phyloP scores from a whole-genome alignment of 2,888 invertebrate species.

The Drosophila tanythrix region DNA sequence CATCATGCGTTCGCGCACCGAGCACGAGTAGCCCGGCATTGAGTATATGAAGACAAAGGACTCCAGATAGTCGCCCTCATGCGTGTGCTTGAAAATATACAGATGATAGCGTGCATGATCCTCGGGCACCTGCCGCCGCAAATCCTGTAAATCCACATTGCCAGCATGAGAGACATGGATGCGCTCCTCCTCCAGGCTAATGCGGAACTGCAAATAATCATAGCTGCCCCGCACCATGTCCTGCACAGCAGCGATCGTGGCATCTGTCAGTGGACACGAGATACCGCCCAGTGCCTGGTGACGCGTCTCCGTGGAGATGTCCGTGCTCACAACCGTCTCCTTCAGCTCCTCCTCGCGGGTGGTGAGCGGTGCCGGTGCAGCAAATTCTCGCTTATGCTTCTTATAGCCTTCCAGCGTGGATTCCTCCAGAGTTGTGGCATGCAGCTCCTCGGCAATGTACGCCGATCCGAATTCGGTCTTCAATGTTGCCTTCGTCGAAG shows the following conservation, averaged over 20 bases:
- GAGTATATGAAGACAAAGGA: slow-evolving; percentile 98
- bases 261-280: slow-evolving; percentile 93
- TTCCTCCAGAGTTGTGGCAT: slow-evolving; percentile 94
- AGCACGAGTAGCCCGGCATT: slow-evolving; percentile 98
- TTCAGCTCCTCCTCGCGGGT: slow-evolving; percentile 93
- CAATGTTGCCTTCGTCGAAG: slow-evolving; percentile 98
- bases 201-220: slow-evolving; percentile 92
- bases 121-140: slow-evolving; percentile 92
- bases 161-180: slow-evolving; percentile 92
- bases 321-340: slow-evolving; percentile 90
- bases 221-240: slow-evolving; percentile 90
- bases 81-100: slow-evolving; percentile 93
- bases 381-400: slow-evolving; percentile 90
- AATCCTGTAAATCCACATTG: slow-evolving; percentile 87
- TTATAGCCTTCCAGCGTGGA: slow-evolving; percentile 92
- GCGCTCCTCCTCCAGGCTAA: slow-evolving; percentile 88
- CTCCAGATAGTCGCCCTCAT: slow-evolving; percentile 95
- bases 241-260: slow-evolving; percentile 90
- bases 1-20: slow-evolving; percentile 99
- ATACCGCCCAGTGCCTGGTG: slow-evolving; percentile 97
- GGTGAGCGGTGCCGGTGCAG: slow-evolving; percentile 96
- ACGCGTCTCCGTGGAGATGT: slow-evolving; percentile 92
- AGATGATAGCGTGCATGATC: slow-evolving; percentile 94
- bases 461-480: slow-evolving; percentile 98
- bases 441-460: slow-evolving; percentile 97